Base-by-base conservation (phyloP, 2,113 vertebrate genomes). In the Vicugna pacos region DNA sequence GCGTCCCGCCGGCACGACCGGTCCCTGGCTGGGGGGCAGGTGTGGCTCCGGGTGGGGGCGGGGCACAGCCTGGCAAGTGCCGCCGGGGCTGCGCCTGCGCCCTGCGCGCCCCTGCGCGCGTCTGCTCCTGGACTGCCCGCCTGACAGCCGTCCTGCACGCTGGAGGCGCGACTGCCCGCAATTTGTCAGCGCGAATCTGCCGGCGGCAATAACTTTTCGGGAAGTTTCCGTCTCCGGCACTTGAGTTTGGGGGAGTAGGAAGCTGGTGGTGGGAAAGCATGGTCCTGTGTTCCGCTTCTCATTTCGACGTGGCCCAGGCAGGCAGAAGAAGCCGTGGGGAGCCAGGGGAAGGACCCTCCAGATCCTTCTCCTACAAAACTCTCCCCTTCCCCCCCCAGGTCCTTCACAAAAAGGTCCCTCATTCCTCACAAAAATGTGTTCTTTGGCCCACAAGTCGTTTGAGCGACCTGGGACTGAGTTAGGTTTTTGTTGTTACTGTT, bases 141-240 rank as follows among this genome's bases (percentile, higher is more conserved):
- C 97, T 96, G 96, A 91, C 97, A 98, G 98, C 94, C 81, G 30
- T 97, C 93, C 95, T 83, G 95, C 95, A 93, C 32, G 83, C 89
- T 60, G 82, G 91, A 95, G 95, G 86, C 95, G 73, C n/a, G 73
- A 92, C 94, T 98, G 98, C 99, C 98, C 98, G 98, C 98, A 98
- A 98, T 98, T 98, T 98, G 99, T 99, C 98, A 96, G 95, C 98
- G 96, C 96, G 95, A 97, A 98, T 99, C 98, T 99, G 98, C 98
- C 95, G 94, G 90, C 96, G 96, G 97, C 98, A 97, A 95, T 98
- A 97, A 98, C 93, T 98, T 98, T 97, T 94, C 93, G 58, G 91
- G 92, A 97, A 97, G 97, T 98, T 98, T 98, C 97, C 97, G 94
- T 98, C 95, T 97, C 94, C 85, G 96, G 96, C 97, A 97, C 97